Conservation (phyloP, 2,888 invertebrate species). For the Pseudococcus jackbeardsleyi region DNA sequence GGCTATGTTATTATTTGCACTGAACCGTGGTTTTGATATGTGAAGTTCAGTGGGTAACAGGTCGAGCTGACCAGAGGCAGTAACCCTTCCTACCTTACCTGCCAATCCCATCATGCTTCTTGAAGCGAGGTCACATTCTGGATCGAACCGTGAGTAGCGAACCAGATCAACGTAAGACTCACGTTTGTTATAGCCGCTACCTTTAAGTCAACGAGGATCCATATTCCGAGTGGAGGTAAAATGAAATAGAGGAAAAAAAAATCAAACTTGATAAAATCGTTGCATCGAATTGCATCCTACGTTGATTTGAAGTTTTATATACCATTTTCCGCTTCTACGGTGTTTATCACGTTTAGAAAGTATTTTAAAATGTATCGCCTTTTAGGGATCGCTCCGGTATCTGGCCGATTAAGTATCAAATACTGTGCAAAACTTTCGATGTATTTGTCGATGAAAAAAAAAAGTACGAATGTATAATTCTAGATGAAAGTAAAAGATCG, state of each 20-base stretch:
- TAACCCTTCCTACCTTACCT: constrained; percentile 59
- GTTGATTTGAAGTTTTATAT: constrained; percentile 22
- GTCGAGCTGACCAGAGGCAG: constrained; percentile 64
- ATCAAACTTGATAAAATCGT: constrained; percentile 38
- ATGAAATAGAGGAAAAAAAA: background rate
- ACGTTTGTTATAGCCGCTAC: constrained; percentile 51
- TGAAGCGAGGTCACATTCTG: constrained; percentile 62
- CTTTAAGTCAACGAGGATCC: constrained; percentile 54
- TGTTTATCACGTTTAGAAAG: constrained; percentile 52
- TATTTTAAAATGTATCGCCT: constrained; percentile 51
- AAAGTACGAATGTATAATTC: background rate
- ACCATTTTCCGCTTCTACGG: constrained; percentile 34
- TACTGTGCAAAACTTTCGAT: constrained; percentile 16
- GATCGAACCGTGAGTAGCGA: constrained; percentile 63
- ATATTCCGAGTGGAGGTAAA: background rate
- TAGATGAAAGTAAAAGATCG: constrained; percentile 17
- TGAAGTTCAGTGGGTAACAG: constrained; percentile 65
- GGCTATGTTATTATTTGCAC: constrained; percentile 60
- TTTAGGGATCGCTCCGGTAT: constrained; percentile 21
- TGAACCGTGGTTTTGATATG: constrained; percentile 64
- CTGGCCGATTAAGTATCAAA: constrained; percentile 19
- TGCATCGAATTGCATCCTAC: constrained; percentile 39
- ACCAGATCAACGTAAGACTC: constrained; percentile 60
- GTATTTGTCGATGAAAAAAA: constrained; percentile 6
- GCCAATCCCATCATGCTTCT: constrained; percentile 54